Conservation (phyloP, 1,140 invertebrate species). For the Hyphantria cunea region DNA sequence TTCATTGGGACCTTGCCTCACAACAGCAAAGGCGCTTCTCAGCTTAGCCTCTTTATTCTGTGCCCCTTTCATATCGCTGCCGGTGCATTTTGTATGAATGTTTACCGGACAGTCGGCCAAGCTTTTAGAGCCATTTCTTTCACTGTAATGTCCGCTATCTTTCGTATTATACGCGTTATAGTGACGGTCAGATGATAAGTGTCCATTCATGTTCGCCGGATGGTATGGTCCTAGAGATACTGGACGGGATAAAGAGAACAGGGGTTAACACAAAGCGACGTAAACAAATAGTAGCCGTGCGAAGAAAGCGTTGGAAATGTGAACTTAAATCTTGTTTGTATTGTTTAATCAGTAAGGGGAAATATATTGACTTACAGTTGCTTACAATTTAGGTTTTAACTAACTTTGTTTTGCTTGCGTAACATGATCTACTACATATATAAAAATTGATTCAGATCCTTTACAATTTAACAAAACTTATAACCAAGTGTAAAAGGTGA, state of each 20-base stretch:
- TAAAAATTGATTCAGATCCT: too few relatives aligned
- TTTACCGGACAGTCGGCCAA: slow-evolving; percentile 64
- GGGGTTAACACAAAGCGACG: slow-evolving; percentile 69
- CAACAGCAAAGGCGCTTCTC: slow-evolving; percentile 78
- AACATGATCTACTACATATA: too few relatives aligned
- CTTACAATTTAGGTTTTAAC: too few relatives aligned
- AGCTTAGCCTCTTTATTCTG: slow-evolving; percentile 68
- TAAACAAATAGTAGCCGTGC: slow-evolving; percentile 52
- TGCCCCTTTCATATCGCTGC: slow-evolving; percentile 61
- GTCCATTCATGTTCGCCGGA: slow-evolving; percentile 68
- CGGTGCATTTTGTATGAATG: slow-evolving; percentile 72
- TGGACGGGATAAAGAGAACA: slow-evolving; percentile 64
- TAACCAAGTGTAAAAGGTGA: too few relatives aligned
- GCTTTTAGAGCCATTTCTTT: slow-evolving; percentile 74
- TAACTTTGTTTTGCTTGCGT: too few relatives aligned
- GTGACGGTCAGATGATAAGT: slow-evolving; percentile 78
- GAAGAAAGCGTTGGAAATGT: slow-evolving; percentile 53
- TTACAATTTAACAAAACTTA: too few relatives aligned
- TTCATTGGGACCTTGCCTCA: slow-evolving; percentile 80
- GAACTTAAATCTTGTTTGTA: slow-evolving; percentile 49
- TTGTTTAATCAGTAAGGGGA: slow-evolving; percentile 19
- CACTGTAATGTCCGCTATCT: slow-evolving; percentile 74
- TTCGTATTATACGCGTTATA: slow-evolving; percentile 83
- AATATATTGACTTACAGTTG: too few relatives aligned
- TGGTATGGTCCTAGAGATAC: slow-evolving; percentile 75